Conservation (phyloP, 2,888 invertebrate species). For the Eurois occulta region DNA sequence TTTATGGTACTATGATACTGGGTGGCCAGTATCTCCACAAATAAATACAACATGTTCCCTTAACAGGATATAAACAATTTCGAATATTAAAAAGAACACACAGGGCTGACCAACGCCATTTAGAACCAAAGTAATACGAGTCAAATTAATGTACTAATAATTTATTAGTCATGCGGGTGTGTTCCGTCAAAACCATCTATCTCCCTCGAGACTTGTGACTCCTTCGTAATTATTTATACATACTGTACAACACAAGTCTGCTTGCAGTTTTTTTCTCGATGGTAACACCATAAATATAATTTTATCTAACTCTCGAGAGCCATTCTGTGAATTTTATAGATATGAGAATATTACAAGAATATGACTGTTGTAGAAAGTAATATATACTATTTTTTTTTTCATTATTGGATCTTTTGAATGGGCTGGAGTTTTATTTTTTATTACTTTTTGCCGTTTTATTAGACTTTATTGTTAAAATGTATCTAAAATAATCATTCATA, state of each 20-base stretch:
- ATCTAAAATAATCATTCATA: no score
- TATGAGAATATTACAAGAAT: conserved; percentile 11
- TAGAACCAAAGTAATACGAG: conserved; percentile 64
- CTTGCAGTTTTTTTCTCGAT: conserved; percentile 33
- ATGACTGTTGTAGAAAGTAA: background rate
- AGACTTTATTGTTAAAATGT: no score
- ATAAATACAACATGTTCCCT: background rate
- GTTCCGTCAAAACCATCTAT: conserved; percentile 64
- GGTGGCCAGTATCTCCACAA: background rate
- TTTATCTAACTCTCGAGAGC: conserved; percentile 48
- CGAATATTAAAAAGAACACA: conserved; percentile 34
- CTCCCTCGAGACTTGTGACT: conserved; percentile 59
- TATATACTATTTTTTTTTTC: background rate
- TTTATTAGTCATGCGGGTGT: conserved; percentile 73
- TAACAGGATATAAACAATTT: conserved; percentile 53
- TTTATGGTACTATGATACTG: no score
- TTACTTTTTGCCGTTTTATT: background rate
- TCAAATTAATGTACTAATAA: conserved; percentile 68
- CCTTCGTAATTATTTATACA: conserved; percentile 50
- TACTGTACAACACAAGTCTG: conserved; percentile 19
- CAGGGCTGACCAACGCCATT: conserved; percentile 43
- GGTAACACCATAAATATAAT: conserved; percentile 40
- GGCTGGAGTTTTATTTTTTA: background rate
- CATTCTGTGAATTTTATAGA: conserved; percentile 39
- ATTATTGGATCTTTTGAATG: conserved; percentile 1